Evolutionary conservation across 2,113 vertebrate species (phyloP), one percentile per base, ranked within the genome.

Genomic region (Sphaerodactylus townsendi): DNA sequence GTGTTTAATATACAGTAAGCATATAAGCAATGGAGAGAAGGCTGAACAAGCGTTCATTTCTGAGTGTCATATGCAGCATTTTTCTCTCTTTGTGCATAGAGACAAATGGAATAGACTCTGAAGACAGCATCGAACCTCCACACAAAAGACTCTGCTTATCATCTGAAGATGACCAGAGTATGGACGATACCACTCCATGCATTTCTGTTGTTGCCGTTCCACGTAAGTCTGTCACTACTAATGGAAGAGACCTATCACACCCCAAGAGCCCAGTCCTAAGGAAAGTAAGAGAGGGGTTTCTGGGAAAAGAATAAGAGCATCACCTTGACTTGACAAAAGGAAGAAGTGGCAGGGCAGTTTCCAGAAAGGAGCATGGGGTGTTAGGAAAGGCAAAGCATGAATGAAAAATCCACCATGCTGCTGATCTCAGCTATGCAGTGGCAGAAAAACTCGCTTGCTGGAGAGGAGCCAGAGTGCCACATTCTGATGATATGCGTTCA

Each of bases 171-270:
- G 97, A 98, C 66, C 96, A 96, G 75, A 97, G 97, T 69, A 94
- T 97, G 85, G 94, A 95, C 44, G 97, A 96, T 82, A 88, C 96
- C 84, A 85, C 96, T 46, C 94, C 96, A 0, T 97, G 97, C 90
- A 98, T 98, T 94, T 98, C 98, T n/a, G 97, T 99, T 69, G 97
- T 99, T 94, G 97, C 97, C 19, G 95, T 99, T 92, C 98, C 98
- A 35, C 96, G 98, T 99, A 96, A 98, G 97, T 94, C 82, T 4
- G 33, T 88, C 30, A 17, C 39, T 19, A 30, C 23, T 17, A 64
- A 72, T 46, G 39, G 53, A 37, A 64, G 39, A 37, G 65, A 19
- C 28, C 4, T 8, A 3, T 79, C 44, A 39, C 1, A 65, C 39
- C 19, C 35, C 13, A 28, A 46, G 35, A 72, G 39, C 11, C 4